A percentile compares a stretch with the other conserved stretches of the same genome.
Evolutionary conservation across 2,797 vertebrate species (phyloP).

Genomic region (Thalassophryne amazonica): DNA sequence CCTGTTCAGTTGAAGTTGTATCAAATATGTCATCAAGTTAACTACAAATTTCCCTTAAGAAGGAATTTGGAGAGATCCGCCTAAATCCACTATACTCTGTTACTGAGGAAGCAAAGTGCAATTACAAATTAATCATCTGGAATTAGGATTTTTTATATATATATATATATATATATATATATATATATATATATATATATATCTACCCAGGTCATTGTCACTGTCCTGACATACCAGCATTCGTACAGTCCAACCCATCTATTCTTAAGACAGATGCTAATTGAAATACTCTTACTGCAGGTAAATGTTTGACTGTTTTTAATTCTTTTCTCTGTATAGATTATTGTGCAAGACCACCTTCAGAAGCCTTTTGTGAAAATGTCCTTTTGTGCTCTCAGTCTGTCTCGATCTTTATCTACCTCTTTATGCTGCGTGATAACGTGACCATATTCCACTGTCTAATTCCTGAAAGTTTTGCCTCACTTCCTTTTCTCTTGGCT

Average conservation of each 20-base stretch:
- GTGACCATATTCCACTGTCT: constrained; percentile 53
- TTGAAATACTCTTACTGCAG: constrained; percentile 19
- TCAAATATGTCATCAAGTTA: constrained; percentile 49
- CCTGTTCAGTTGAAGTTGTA: constrained; percentile 47
- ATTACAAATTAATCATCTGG: constrained; percentile 16
- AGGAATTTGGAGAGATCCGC: constrained; percentile 39
- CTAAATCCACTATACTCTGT: constrained; percentile 25
- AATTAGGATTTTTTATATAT: neutral
- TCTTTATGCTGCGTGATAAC: constrained; percentile 53
- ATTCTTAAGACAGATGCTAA: constrained; percentile 10
- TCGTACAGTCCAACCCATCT: constrained; percentile 20
- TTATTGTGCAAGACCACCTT: constrained; percentile 14
- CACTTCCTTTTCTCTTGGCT: constrained; percentile 46
- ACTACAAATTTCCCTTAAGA: constrained; percentile 24
- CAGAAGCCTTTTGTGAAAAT: neutral
- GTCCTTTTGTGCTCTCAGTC: constrained; percentile 42
- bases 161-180: too few species aligned
- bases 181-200: constrained; percentile 14
- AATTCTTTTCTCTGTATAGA: constrained; percentile 13
- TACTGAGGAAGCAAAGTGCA: constrained; percentile 14
- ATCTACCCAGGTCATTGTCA: constrained; percentile 15
- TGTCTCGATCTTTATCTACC: constrained; percentile 66
- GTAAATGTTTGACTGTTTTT: constrained; percentile 1
- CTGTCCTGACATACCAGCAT: neutral
- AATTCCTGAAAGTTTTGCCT: constrained; percentile 49